These are phyloP conservation scores for Bufo bufo DNA, from an alignment of 2,113 vertebrate species.

Conservation along the genomic window DNA sequence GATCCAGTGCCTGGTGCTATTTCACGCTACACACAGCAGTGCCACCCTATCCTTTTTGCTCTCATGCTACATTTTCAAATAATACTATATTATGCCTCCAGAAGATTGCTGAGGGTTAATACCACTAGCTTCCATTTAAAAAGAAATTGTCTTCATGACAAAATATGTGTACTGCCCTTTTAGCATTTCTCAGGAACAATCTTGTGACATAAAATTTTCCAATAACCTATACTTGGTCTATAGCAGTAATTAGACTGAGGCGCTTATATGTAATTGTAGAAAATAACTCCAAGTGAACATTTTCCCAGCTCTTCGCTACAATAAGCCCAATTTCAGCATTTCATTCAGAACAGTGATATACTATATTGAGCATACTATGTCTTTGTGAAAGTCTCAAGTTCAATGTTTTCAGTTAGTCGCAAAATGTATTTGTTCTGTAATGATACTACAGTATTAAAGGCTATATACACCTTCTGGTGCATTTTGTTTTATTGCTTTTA, in stretches of 20 bases:
- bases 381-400: constrained; percentile 12
- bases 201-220: not conserved
- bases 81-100: no score
- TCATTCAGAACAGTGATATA: not conserved
- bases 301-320: not conserved
- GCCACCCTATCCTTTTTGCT: no score
- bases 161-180: no score
- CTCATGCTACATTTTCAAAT: no score
- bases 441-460: not conserved
- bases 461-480: not conserved
- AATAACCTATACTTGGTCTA: not conserved
- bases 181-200: no score
- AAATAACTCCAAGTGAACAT: not conserved
- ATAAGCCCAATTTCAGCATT: not conserved
- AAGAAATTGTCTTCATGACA: no score
- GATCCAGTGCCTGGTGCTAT: no score
- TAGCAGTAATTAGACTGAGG: not conserved
- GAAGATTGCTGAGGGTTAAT: no score
- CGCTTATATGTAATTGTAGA: not conserved
- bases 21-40: no score
- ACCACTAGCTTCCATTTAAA: no score
- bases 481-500: no score
- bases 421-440: constrained; percentile 26
- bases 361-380: not conserved
- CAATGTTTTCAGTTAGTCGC: not conserved